Evolutionary conservation across 2,113 vertebrate species (phyloP).

Genomic region (Regulus satrapa): DNA sequence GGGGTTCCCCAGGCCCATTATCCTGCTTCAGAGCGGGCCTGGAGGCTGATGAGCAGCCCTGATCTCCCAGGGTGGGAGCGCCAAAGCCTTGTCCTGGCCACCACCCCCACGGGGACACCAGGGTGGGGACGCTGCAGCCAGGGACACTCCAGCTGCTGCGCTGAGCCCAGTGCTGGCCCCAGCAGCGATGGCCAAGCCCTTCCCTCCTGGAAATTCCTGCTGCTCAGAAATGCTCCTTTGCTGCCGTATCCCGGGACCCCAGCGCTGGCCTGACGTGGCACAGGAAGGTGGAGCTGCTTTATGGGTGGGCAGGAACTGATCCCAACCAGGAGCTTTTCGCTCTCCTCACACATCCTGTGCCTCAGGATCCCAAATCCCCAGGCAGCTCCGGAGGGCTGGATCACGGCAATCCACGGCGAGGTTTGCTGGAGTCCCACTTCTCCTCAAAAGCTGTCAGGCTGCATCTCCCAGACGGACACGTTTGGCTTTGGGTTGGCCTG

Average conservation of each 20-base stretch:
- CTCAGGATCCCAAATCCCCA: not conserved
- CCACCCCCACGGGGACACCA: not conserved
- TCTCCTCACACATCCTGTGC: accelerated
- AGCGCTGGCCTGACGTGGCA: accelerated
- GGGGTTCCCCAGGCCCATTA: not conserved
- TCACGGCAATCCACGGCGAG: accelerated
- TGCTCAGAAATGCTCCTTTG: not conserved
- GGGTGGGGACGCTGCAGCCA: not conserved
- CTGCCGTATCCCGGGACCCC: not conserved
- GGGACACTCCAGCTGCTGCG: not conserved
- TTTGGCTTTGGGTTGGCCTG: conserved; percentile 17
- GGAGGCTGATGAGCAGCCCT: not conserved
- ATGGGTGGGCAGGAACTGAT: not conserved
- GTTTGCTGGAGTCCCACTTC: not conserved
- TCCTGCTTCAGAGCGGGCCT: not conserved
- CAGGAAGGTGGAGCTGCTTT: not conserved
- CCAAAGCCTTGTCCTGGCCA: not conserved
- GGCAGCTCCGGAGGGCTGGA: not conserved
- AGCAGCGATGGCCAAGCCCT: not conserved
- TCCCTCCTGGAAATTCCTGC: not conserved
- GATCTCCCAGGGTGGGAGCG: not conserved
- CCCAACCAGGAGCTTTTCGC: not conserved
- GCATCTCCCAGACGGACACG: not conserved
- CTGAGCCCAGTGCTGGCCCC: not conserved
- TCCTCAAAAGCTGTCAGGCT: not conserved